A percentile compares a stretch with the other conserved stretches of the same genome.
Conservation (phyloP, 2,888 invertebrate genomes). For the Pyrocoelia pectoralis region DNA sequence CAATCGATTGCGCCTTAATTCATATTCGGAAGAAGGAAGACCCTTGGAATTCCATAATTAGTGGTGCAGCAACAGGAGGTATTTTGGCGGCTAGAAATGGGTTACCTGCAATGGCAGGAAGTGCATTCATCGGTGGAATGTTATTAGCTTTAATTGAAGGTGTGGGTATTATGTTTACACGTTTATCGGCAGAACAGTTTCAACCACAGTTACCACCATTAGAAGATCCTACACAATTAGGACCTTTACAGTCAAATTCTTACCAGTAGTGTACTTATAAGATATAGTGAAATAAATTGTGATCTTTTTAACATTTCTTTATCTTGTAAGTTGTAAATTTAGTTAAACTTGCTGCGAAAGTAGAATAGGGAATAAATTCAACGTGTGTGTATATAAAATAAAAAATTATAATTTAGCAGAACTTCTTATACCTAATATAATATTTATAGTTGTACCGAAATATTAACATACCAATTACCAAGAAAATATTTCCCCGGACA, state of each 20-base stretch:
- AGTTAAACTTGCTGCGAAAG: no score
- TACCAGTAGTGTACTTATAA: slow-evolving; percentile 19
- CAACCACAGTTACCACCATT: slow-evolving; percentile 81
- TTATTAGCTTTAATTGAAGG: slow-evolving; percentile 97
- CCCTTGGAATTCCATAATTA: slow-evolving; percentile 95
- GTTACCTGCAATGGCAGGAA: slow-evolving; percentile 89
- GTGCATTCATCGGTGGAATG: slow-evolving; percentile 95
- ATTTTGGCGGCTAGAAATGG: slow-evolving; percentile 96
- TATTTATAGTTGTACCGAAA: no score
- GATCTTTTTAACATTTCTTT: background rate
- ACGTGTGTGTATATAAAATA: no score
- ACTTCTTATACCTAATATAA: no score
- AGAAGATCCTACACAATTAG: slow-evolving; percentile 79
- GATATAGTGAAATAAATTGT: slow-evolving; percentile 18
- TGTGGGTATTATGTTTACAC: slow-evolving; percentile 91
- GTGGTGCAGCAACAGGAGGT: slow-evolving; percentile 96
- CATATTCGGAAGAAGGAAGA: slow-evolving; percentile 95
- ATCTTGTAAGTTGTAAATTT: background rate
- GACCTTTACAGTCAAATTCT: slow-evolving; percentile 55
- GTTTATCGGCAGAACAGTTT: slow-evolving; percentile 92
- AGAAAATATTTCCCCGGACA: no score
- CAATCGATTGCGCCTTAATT: slow-evolving; percentile 95
- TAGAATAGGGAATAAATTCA: no score
- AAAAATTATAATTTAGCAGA: no score
- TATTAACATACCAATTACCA: no score